Conservation (phyloP, 2,888 invertebrate genomes). For the Torymus auratus region DNA sequence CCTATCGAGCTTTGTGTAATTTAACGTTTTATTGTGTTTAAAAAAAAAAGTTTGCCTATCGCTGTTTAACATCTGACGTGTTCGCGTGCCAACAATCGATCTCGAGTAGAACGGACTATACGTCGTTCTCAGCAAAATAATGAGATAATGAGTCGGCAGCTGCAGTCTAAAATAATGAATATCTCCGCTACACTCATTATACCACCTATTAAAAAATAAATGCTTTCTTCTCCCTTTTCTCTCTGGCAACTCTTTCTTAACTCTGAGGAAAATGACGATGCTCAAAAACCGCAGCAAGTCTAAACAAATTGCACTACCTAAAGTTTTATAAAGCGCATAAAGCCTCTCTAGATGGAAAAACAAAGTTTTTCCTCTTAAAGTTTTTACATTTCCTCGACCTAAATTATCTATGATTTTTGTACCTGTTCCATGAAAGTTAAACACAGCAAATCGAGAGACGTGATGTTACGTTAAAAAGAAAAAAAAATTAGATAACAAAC, state of each 20-base stretch:
- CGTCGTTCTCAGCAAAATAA: slow-evolving; percentile 22
- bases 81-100: slow-evolving; percentile 44
- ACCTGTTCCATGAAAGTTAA: neutral
- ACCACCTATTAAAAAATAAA: neutral
- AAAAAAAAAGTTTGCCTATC: slow-evolving; percentile 39
- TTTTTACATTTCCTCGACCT: neutral
- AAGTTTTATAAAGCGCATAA: slow-evolving; percentile 19
- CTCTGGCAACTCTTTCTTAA: neutral
- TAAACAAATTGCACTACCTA: slow-evolving; percentile 1
- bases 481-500: no score
- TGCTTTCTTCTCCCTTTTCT: neutral
- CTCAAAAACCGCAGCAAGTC: neutral
- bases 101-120: neutral
- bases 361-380: slow-evolving; percentile 13
- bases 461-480: no score
- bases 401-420: neutral
- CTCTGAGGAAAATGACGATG: neutral
- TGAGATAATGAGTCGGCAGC: slow-evolving; percentile 34
- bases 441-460: no score
- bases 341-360: neutral
- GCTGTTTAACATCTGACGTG: slow-evolving; percentile 31
- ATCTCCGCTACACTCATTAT: slow-evolving; percentile 4
- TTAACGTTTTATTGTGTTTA: slow-evolving; percentile 22
- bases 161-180: slow-evolving; percentile 35
- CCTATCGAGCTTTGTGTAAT: slow-evolving; percentile 28